Evolutionary conservation across 30 jellyfish, hydroid and myxozoan species (phyloP).

Genomic region (Sanderia malayensis): DNA sequence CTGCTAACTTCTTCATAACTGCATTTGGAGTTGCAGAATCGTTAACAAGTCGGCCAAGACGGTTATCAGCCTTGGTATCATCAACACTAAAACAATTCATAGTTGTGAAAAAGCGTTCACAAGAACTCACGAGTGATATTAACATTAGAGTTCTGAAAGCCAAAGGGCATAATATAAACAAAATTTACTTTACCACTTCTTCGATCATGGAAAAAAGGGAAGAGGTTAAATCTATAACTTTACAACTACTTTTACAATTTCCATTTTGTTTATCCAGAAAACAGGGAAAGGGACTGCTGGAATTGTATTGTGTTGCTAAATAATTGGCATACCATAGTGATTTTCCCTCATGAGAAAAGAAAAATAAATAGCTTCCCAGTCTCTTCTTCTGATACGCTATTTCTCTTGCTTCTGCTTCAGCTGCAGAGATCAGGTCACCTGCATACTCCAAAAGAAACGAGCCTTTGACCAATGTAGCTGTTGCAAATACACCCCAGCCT

Average conservation of each 20-base stretch:
- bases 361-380: too few relatives aligned
- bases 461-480: too few relatives aligned
- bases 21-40: slow-evolving; percentile 10
- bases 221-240: background rate
- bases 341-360: too few relatives aligned
- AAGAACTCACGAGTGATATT: background rate
- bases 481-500: too few relatives aligned
- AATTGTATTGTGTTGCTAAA: background rate
- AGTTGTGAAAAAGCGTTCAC: background rate
- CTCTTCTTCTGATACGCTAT: too few relatives aligned
- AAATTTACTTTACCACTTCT: too few relatives aligned
- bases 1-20: background rate
- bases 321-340: background rate
- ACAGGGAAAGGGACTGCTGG: background rate
- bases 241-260: background rate
- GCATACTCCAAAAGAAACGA: too few relatives aligned
- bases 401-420: too few relatives aligned
- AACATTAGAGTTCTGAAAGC: background rate
- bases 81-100: slow-evolving; percentile 6
- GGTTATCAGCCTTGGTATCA: slow-evolving; percentile 1
- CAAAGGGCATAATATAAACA: background rate
- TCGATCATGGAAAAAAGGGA: background rate
- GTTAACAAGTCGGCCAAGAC: slow-evolving; percentile 13
- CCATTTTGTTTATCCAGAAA: too few relatives aligned
- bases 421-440: too few relatives aligned